phyloP scores from a whole-genome alignment of 1,140 invertebrate species.

The Archegozetes longisetosus region DNA sequence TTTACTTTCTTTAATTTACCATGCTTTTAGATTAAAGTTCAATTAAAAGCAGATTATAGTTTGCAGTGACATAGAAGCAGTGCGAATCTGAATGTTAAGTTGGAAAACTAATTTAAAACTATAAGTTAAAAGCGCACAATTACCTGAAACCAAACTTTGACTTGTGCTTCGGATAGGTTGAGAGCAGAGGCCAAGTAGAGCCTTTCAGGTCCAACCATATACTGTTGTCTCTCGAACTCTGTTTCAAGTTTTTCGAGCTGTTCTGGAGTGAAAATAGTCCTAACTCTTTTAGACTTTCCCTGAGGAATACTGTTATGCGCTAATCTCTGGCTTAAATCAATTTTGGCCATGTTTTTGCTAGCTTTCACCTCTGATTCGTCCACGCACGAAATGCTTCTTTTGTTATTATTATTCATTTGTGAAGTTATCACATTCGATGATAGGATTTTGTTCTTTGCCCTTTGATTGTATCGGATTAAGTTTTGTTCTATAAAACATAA shows the following conservation, averaged over 20 bases:
- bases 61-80: no score
- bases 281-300: conserved; percentile 50
- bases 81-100: no score
- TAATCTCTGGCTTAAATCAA: background rate
- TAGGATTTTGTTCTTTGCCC: no score
- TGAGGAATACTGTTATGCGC: background rate
- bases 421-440: no score
- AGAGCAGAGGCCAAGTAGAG: conserved; percentile 71
- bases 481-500: no score
- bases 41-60: no score
- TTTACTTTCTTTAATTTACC: no score
- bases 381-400: no score
- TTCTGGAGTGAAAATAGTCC: conserved; percentile 86
- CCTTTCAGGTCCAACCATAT: conserved; percentile 85
- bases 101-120: background rate
- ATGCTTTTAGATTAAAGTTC: no score
- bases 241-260: conserved; percentile 76
- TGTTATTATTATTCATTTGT: no score
- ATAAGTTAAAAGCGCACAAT: conserved; percentile 10
- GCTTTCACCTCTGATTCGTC: no score
- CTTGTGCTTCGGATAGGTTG: conserved; percentile 77
- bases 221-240: conserved; percentile 82
- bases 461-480: no score
- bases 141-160: conserved; percentile 88
- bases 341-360: background rate